Evolutionary conservation across 2,113 vertebrate genomes (phyloP).

Genomic region (Zosterops borbonicus): DNA sequence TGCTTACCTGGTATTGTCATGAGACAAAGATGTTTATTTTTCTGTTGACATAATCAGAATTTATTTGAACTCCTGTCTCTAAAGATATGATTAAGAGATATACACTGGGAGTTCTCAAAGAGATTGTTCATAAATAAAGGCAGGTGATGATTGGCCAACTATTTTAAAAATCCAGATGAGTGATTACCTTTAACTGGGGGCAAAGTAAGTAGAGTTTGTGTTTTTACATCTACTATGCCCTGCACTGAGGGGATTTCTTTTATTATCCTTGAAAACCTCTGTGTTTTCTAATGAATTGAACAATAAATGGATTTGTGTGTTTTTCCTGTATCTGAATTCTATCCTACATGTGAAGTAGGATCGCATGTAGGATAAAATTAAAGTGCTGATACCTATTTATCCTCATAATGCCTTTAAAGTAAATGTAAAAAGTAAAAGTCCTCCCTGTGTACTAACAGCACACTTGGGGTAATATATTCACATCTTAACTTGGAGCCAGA

Average conservation of each 20-base stretch:
- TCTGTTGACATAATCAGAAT: neutral
- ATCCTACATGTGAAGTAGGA: neutral
- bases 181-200: neutral
- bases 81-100: neutral
- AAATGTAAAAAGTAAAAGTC: neutral
- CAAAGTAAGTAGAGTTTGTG: neutral
- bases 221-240: neutral
- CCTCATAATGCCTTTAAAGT: neutral
- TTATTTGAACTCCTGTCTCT: neutral
- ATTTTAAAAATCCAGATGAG: neutral
- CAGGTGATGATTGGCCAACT: neutral
- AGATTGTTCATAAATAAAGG: neutral
- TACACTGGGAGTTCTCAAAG: neutral
- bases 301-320: neutral
- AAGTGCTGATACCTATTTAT: neutral
- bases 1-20: neutral
- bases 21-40: neutral
- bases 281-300: neutral
- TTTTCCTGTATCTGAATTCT: neutral
- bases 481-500: conserved; percentile 38
- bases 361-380: neutral
- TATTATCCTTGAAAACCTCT: neutral
- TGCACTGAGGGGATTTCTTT: neutral
- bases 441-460: neutral
- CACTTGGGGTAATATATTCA: conserved; percentile 26